Evolutionary conservation across 1,140 invertebrate species (phyloP), one percentile per base, ranked within the genome.

Genomic region (Drosophila mauritiana): DNA sequence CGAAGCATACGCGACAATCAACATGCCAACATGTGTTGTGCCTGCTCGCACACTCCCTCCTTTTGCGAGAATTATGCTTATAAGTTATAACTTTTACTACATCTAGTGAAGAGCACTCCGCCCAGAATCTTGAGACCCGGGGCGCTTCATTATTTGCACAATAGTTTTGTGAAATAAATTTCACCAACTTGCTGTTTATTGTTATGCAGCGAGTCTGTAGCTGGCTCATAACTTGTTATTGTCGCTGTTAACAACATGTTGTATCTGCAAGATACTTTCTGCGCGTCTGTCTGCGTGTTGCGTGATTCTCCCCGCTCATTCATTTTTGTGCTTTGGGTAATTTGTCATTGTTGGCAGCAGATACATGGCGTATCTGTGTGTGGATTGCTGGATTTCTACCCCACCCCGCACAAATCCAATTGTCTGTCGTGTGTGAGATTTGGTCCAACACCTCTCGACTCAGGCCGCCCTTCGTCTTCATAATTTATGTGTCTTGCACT

Each of bases 171-270:
- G 84, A 75, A 67, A 72, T 81, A 86, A 72, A 86, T 86, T 85
- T 73, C 65, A 70, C 17, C 81, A 85, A 88, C 62, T 86, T 79
- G 67, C 64, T 79, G 67, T 70, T 88, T 88, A 88, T 88, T 88
- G 83, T 88, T 77, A 85, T 85, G 72, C 65, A 63, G 68, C 49
- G 43, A 65, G 63, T 67, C 58, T 62, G 22, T 57, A n/a, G 49
- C 48, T 69, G 65, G 46, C 75, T 69, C 80, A 84, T 89, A 89
- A 83, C 79, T 88, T 86, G 84, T 86, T 86, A 79, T 86, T 88
- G 83, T 88, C 79, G 52, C 80, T 88, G 84, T 88, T 88, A 88
- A 89, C 84, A 88, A 89, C 84, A 89, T 84, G 62, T 61, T 76
- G 83, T 88, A 82, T 88, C 75, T 83, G 59, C 53, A 48, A 86